phyloP scores from a whole-genome alignment of 1,140 invertebrate species.

The Drosophila quadrilineata region DNA sequence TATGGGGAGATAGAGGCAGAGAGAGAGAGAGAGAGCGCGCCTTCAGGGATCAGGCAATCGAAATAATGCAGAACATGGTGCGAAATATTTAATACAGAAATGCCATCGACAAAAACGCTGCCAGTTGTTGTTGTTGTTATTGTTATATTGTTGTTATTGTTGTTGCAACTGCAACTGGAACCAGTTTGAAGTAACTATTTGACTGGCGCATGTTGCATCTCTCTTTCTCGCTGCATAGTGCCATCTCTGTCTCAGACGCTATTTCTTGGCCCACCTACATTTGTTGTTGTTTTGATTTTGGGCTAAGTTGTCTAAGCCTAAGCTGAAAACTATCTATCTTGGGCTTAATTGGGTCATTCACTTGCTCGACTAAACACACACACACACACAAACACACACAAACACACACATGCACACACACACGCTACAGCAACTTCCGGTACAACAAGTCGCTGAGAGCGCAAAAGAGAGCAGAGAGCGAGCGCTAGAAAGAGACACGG shows the following conservation, averaged over 20 bases:
- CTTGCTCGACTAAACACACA: conserved; percentile 55
- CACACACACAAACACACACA: neutral
- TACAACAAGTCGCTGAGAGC: conserved; percentile 11
- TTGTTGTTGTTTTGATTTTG: conserved; percentile 13
- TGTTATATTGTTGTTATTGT: conserved; percentile 6
- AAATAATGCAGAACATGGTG: conserved; percentile 79
- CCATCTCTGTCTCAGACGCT: too few species aligned
- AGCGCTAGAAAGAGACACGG: conserved; percentile 2
- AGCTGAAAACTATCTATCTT: conserved; percentile 49
- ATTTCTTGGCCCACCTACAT: conserved; percentile 34
- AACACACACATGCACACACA: conserved; percentile 6
- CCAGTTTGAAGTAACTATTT: conserved; percentile 36
- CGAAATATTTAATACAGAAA: conserved; percentile 79
- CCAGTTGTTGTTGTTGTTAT: conserved; percentile 24
- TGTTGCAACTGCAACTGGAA: conserved; percentile 32
- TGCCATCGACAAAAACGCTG: conserved; percentile 46
- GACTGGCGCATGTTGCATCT: neutral
- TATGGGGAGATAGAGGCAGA: conserved; percentile 1
- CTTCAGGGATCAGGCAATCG: conserved; percentile 53
- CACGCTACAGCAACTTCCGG: conserved; percentile 43
- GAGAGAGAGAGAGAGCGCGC: neutral
- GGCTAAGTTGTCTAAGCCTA: conserved; percentile 44
- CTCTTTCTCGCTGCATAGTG: too few species aligned
- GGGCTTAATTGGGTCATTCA: conserved; percentile 75
- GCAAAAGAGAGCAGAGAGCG: neutral